These are phyloP conservation scores for Eueremaeus valkanovi DNA, from an alignment of 2,888 invertebrate species.

Conservation along the genomic window DNA sequence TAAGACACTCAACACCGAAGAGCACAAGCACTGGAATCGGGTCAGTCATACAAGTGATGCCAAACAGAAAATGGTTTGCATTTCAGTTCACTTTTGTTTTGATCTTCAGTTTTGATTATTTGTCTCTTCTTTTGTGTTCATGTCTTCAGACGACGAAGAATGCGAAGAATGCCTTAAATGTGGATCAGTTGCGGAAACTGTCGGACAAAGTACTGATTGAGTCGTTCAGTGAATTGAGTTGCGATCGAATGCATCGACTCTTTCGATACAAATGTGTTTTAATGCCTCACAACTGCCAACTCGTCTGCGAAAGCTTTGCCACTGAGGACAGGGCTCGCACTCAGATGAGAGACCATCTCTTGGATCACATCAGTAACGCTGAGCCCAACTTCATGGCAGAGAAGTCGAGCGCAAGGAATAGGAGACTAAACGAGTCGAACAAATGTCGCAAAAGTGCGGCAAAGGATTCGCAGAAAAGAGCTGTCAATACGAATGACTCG, in stretches of 20 bases:
- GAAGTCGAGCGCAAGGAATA: background rate
- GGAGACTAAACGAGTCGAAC: background rate
- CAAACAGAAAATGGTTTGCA: constrained; percentile 16
- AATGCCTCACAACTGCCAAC: constrained; percentile 54
- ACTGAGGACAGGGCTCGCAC: constrained; percentile 58
- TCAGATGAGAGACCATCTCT: constrained; percentile 57
- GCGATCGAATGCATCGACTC: constrained; percentile 57
- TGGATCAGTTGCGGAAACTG: constrained; percentile 43
- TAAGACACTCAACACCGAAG: constrained; percentile 21
- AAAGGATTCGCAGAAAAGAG: no score
- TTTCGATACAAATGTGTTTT: constrained; percentile 58
- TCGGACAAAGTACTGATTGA: constrained; percentile 52
- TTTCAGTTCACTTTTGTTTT: background rate
- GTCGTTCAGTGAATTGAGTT: constrained; percentile 56
- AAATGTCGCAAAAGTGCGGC: background rate
- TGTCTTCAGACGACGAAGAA: no score
- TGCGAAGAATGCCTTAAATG: constrained; percentile 28
- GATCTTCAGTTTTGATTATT: background rate
- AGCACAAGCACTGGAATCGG: constrained; percentile 4
- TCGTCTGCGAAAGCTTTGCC: constrained; percentile 58
- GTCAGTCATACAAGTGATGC: background rate
- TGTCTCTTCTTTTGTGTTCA: background rate
- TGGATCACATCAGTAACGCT: constrained; percentile 52
- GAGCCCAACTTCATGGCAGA: constrained; percentile 8
- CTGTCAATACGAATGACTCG: background rate